These are phyloP conservation scores for Ageneiosus marmoratus DNA, from an alignment of 2,113 vertebrate genomes.

Conservation along the genomic window DNA sequence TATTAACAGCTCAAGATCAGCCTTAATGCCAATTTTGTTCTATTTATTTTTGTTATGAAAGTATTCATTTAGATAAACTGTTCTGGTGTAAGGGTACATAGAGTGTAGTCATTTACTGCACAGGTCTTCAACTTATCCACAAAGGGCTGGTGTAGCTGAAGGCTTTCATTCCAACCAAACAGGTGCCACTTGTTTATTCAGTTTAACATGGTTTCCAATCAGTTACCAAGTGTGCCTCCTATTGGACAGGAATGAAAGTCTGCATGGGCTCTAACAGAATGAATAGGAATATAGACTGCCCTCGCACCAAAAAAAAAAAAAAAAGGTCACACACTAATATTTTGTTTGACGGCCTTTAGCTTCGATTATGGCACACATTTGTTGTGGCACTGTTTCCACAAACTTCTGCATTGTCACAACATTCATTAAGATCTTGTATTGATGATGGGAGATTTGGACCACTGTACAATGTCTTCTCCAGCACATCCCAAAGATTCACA, in stretches of 20 bases:
- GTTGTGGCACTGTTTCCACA: too few relatives aligned
- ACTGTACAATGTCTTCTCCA: too few relatives aligned
- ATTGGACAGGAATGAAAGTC: not conserved
- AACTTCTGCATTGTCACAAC: too few relatives aligned
- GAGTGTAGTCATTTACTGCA: not conserved
- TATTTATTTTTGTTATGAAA: not conserved
- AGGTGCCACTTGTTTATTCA: not conserved
- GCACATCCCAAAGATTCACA: too few relatives aligned
- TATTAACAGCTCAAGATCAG: not conserved
- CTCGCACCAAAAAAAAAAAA: not conserved
- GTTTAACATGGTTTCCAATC: not conserved
- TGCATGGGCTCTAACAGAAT: too few relatives aligned
- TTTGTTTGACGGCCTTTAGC: too few relatives aligned
- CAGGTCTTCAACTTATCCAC: not conserved
- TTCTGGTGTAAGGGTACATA: too few relatives aligned
- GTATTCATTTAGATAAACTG: not conserved
- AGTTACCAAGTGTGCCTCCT: not conserved
- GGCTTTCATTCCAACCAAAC: not conserved
- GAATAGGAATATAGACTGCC: too few relatives aligned
- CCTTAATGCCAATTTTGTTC: not conserved
- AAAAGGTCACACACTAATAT: too few relatives aligned
- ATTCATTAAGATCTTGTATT: too few relatives aligned
- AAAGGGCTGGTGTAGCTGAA: not conserved
- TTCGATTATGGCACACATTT: too few relatives aligned
- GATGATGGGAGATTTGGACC: too few relatives aligned